Evolutionary conservation across 2,113 vertebrate species (phyloP), one percentile per base, ranked within the genome.

Genomic region (Semnornis frantzii): DNA sequence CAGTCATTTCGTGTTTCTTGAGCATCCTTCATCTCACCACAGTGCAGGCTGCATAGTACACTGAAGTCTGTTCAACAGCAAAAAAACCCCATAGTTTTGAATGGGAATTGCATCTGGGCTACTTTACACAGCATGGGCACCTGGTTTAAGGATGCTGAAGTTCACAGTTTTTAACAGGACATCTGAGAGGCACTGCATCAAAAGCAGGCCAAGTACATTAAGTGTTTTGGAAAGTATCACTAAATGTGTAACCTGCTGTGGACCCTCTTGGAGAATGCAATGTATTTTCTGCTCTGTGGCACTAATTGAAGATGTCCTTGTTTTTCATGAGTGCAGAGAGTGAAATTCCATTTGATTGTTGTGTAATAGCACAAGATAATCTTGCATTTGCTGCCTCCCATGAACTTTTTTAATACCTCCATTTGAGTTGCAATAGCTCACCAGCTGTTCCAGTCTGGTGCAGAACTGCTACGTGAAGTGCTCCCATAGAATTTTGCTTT

Each of bases 171-270:
- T 85, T 82, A 89, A 19, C 12, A 77, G 78, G 74, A 44, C 46
- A 18, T 82, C 85, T 90, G 87, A 37, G 62, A 93, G 11, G 44
- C 42, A 60, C 27, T 79, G 42, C 72, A 70, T 82, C 64, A 64
- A 71, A 94, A 60, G 18, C 57, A 55, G 79, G 31, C 18, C 42
- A 82, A 60, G 48, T 87, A 10, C 82, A 24, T 73, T 39, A 85
- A 88, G 46, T 27, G 24, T 79, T 76, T 30, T 42, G 71, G 78
- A 62, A 85, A 63, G 78, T 69, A 55, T 66, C 78, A 76, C 16
- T 79, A 79, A 93, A 57, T 77, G 68, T 24, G 57, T 66, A 71
- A 70, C 87, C 84, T 92, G 89, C 87, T 94, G 91, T 64, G 94
- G 85, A 25, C 30, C n/a, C 30, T 90, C 37, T 59, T 48, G 44